Evolutionary conservation across 2,888 invertebrate genomes (phyloP), one percentile per base, ranked within the genome.

Genomic region (Orthonevra nobilis): DNA sequence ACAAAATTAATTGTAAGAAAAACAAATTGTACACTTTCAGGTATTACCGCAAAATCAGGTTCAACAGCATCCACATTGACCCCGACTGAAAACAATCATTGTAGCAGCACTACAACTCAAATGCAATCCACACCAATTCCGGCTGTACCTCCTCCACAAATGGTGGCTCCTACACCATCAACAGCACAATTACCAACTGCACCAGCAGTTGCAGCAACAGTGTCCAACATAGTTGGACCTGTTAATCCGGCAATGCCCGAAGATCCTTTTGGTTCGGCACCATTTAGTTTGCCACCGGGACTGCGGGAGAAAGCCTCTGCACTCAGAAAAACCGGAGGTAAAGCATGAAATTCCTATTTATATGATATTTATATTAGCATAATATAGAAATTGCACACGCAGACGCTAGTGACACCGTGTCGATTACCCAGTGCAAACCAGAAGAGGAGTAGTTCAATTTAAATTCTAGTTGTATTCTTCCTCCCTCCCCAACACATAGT

Each of bases 211-310:
- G 56, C 32, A 60, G 38, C 54, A 15, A 17, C 66, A 50, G 81
- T 83, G 4, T 26, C 83, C 23, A 44, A 56, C 14, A 15, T 40
- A 12, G 54, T 38, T 34, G 63, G 50, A 5, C 40, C 63, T 46
- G 6, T 81, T 4, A 69, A 81, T 52, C 82, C 85, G 58, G 90
- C 91, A 50, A 85, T 90, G 63, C 89, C 91, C 2, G 92, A 93
- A 85, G 94, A 94, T 89, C 95, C 95, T 10, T 96, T 96, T 88
- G 93, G 94, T 83, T 93, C 94, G 83, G 95, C 95, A 66, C 96
- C 96, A 14, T 95, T 96, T 87, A 94, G 92, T 89, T 90, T 93
- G 87, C 93, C 93, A 42, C 88, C 89, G 61, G 89, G 89, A 74
- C 85, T 90, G 82, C 89, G 90, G 70, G 89, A 89, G 83, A 89